phyloP scores from a whole-genome alignment of 2,797 vertebrate species.

The Malacoraja senta region DNA sequence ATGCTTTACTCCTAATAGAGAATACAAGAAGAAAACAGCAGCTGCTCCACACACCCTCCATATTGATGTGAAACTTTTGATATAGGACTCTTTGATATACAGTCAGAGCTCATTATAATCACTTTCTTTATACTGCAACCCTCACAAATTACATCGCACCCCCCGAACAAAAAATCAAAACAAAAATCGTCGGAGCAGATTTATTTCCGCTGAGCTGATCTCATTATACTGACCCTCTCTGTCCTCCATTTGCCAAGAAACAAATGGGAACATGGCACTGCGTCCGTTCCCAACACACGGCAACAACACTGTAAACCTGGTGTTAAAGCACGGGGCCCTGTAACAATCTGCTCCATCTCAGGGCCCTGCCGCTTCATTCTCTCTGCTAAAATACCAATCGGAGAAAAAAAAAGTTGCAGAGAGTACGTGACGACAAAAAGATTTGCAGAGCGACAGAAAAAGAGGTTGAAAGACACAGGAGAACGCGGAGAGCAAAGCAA shows the following conservation, averaged over 20 bases:
- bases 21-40: slow-evolving; percentile 17
- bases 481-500: not conserved
- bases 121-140: not conserved
- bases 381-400: not conserved
- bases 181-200: not conserved
- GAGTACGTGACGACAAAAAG: not conserved
- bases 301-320: not conserved
- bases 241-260: slow-evolving; percentile 33
- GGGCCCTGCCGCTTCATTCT: not conserved
- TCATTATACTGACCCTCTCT: slow-evolving; percentile 35
- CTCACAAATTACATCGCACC: slow-evolving; percentile 25
- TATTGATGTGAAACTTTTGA: slow-evolving; percentile 36
- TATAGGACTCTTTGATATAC: slow-evolving; percentile 36
- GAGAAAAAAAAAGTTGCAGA: not conserved
- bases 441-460: not conserved
- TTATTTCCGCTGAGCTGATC: slow-evolving; percentile 32
- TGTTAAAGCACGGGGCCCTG: not conserved
- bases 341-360: not conserved
- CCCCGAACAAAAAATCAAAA: not conserved
- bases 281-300: slow-evolving; percentile 16
- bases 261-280: slow-evolving; percentile 15
- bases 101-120: slow-evolving; percentile 38
- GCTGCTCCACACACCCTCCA: slow-evolving; percentile 35
- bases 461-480: too few species aligned
- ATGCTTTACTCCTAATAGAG: slow-evolving; percentile 24